Evolutionary conservation across 2,113 vertebrate species (phyloP), one percentile per base, ranked within the genome.

Genomic region (Turnix velox): DNA sequence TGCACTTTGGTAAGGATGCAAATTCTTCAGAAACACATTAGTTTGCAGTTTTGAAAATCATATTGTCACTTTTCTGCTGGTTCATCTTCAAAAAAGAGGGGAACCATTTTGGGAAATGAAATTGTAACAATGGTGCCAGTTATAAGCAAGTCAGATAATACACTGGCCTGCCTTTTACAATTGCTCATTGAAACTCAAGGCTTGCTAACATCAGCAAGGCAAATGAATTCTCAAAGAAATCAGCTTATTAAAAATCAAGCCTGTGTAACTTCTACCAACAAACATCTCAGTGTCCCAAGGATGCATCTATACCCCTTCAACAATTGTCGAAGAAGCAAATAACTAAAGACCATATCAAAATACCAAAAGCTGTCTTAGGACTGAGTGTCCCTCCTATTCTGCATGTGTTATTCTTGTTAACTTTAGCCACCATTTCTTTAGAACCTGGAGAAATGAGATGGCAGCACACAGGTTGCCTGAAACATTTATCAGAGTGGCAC

Each of bases 311-410:
- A 90, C 85, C 31, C 52, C 69, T 79, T 71, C 33, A 66, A 87
- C 43, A 73, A 42, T 76, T 87, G 40, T 45, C 81, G 48, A 8
- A 90, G 87, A 66, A 68, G 66, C 57, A 23, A 71, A 45, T 84
- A 84, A 92, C 24, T 69, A 23, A 51, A 67, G 54, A 82, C 52
- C 35, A 6, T 28, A 54, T 66, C 87, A 65, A 67, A 96, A 76
- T 80, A 93, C 73, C 75, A 95, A 95, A 91, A 72, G 45, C 49
- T 59, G 95, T 95, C 88, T 95, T 79, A 95, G 52, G 59, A n/a
- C n/a, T n/a, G n/a, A n/a, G n/a, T n/a, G n/a, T n/a, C n/a, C n/a
- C n/a, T n/a, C n/a, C n/a, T n/a, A n/a, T n/a, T n/a, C n/a, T n/a
- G n/a, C n/a, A n/a, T n/a, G n/a, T n/a, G n/a, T n/a, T n/a, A n/a